Conservation (phyloP, 2,888 invertebrate species). For the Dynastes hyllus region DNA sequence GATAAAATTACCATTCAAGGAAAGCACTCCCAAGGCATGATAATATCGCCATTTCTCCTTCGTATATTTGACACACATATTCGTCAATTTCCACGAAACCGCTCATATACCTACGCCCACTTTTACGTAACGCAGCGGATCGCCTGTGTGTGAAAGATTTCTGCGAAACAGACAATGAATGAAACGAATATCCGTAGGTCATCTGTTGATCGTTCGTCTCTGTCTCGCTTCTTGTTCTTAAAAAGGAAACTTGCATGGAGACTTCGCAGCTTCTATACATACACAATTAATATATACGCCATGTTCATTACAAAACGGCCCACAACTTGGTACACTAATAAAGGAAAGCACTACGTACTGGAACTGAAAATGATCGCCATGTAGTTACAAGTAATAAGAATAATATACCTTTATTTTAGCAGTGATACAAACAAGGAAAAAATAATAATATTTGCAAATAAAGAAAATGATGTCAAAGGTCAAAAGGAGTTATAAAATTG, state of each 20-base stretch:
- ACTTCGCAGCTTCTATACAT: not conserved
- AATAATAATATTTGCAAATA: no score
- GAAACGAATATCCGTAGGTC: conserved; percentile 33
- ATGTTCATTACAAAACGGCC: no score
- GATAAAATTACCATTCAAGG: no score
- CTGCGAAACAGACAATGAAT: conserved; percentile 38
- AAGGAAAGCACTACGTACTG: no score
- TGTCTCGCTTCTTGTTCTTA: conserved; percentile 11
- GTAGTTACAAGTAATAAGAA: no score
- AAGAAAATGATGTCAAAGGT: no score
- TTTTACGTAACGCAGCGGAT: conserved; percentile 33
- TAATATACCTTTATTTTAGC: no score
- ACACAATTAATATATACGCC: not conserved
- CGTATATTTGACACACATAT: conserved; percentile 11
- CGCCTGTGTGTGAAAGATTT: conserved; percentile 33
- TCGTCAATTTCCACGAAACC: conserved; percentile 16
- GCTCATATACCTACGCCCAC: conserved; percentile 19
- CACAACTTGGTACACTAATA: no score
- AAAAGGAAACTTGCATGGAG: not conserved
- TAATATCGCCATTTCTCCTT: conserved; percentile 5
- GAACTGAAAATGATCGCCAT: no score
- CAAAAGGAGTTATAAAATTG: no score
- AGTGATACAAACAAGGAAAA: no score
- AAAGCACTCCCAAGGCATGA: not conserved
- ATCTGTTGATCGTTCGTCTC: conserved; percentile 15